Evolutionary conservation across 2,797 vertebrate species (phyloP).

Genomic region (Threskiornis aethiopicus): DNA sequence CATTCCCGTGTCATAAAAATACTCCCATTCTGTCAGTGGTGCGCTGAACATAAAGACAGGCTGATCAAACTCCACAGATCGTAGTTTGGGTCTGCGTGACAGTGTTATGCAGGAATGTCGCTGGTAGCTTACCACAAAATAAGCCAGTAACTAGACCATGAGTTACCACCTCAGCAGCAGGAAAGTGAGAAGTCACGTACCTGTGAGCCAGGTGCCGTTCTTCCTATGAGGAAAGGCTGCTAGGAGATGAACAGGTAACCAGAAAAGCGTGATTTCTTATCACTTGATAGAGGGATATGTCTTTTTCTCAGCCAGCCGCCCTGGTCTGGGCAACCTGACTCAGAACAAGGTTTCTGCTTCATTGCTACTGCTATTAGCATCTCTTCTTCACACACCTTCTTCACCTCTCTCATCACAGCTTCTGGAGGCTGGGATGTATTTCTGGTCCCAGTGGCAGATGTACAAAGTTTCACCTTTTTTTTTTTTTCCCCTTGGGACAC

Average conservation of each 20-base stretch:
- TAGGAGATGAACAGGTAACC: background rate
- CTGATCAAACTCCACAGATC: background rate
- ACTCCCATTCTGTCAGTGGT: background rate
- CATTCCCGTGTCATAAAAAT: background rate
- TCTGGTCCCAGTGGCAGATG: background rate
- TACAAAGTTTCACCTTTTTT: background rate
- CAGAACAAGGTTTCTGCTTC: background rate
- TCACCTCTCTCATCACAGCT: background rate
- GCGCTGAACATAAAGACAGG: background rate
- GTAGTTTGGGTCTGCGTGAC: background rate
- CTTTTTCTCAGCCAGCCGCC: background rate
- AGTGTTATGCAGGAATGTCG: rapidly evolving
- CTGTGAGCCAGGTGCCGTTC: background rate
- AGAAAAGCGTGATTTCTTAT: background rate
- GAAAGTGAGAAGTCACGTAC: background rate
- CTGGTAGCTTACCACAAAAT: background rate
- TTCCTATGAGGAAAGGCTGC: background rate
- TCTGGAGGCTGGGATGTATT: background rate
- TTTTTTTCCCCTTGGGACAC: background rate
- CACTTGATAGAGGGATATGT: background rate
- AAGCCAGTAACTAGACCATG: background rate
- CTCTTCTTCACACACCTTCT: background rate
- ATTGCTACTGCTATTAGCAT: background rate
- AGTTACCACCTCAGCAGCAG: background rate
- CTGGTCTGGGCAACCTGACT: background rate